These are phyloP conservation scores for Diorhabda carinulata DNA, from an alignment of 1,140 invertebrate species.

Conservation along the genomic window DNA sequence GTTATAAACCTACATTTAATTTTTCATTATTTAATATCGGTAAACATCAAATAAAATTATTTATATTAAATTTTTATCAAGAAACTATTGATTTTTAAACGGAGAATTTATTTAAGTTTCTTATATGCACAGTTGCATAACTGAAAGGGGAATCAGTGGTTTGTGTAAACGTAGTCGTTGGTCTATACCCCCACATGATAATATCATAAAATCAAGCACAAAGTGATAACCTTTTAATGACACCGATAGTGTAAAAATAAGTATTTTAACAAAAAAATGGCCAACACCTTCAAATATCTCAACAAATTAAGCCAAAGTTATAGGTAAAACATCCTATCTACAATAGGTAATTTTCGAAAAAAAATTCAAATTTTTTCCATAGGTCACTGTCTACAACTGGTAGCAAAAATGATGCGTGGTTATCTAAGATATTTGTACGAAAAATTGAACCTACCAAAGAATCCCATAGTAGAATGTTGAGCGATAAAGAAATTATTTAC, in stretches of 20 bases:
- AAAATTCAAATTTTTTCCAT: constrained; percentile 21
- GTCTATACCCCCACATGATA: too few relatives aligned
- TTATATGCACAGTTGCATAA: too few relatives aligned
- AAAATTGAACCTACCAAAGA: constrained; percentile 93
- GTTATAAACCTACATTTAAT: too few relatives aligned
- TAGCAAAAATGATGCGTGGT: constrained; percentile 72
- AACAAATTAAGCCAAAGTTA: constrained; percentile 33
- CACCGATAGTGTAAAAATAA: constrained; percentile 34
- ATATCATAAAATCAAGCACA: not conserved
- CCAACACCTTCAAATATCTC: constrained; percentile 32
- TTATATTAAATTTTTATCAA: too few relatives aligned
- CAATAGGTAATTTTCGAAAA: not conserved
- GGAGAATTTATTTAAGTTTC: too few relatives aligned
- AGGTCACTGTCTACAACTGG: constrained; percentile 49
- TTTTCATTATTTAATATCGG: too few relatives aligned
- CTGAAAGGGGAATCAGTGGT: too few relatives aligned
- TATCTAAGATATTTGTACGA: constrained; percentile 82
- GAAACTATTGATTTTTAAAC: too few relatives aligned
- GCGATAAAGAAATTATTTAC: constrained; percentile 92
- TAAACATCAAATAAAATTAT: too few relatives aligned
- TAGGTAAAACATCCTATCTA: constrained; percentile 29
- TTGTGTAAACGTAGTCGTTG: too few relatives aligned
- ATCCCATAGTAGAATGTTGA: constrained; percentile 90
- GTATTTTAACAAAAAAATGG: constrained; percentile 29
- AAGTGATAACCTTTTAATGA: constrained; percentile 30